A percentile compares a stretch with the other conserved stretches of the same genome.
These are phyloP conservation scores for Acronicta aceris DNA, from an alignment of 2,888 invertebrate species.

Conservation along the genomic window DNA sequence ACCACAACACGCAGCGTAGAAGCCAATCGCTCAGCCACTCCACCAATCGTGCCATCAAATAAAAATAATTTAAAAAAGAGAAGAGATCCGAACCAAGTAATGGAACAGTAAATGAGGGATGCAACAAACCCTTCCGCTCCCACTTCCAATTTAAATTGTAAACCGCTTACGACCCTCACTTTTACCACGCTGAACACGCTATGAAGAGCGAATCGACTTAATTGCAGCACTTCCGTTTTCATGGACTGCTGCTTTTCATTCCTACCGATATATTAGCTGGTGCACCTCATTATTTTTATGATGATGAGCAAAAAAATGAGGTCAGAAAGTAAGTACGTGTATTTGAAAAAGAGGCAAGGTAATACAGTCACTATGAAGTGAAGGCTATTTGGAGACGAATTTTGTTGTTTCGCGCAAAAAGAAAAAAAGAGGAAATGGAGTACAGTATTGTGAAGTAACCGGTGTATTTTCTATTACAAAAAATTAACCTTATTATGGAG, in stretches of 20 bases:
- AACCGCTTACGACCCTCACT: constrained; percentile 49
- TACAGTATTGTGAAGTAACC: background rate
- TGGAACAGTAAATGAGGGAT: too few species aligned
- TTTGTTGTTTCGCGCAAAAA: background rate
- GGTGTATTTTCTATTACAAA: background rate
- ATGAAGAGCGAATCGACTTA: constrained; percentile 72
- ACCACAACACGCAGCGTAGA: too few species aligned
- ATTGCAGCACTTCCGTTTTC: constrained; percentile 72
- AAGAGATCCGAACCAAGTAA: too few species aligned
- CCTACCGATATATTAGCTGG: constrained; percentile 48
- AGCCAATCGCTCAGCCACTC: too few species aligned
- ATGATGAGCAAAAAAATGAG: constrained; percentile 24
- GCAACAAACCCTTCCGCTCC: too few species aligned
- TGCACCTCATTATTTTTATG: constrained; percentile 35
- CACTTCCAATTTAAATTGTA: constrained; percentile 14
- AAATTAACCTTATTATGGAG: too few species aligned
- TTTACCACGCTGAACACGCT: constrained; percentile 65
- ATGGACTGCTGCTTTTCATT: constrained; percentile 57
- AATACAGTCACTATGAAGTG: constrained; percentile 7
- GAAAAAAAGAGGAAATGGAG: background rate
- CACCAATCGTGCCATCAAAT: too few species aligned
- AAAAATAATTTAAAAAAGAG: too few species aligned
- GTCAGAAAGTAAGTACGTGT: constrained; percentile 9
- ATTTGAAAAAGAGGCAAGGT: constrained; percentile 3
- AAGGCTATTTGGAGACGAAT: background rate